Conservation (phyloP, 1,140 invertebrate species). For the Calliopsis andreniformis region DNA sequence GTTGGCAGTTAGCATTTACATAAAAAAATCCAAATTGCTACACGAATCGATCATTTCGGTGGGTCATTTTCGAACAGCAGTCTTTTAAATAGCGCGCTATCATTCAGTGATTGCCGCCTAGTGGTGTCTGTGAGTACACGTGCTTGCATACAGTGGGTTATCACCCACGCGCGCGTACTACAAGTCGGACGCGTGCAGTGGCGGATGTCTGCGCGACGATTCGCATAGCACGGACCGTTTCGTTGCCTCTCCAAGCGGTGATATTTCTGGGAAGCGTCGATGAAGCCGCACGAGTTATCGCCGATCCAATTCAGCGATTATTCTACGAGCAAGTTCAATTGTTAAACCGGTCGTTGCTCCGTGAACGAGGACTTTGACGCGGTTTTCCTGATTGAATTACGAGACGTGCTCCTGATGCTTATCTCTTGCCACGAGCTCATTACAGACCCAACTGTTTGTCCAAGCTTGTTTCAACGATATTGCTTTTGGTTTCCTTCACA, state of each 20-base stretch:
- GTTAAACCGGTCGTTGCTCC: constrained; percentile 59
- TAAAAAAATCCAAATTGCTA: no score
- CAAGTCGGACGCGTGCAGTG: constrained; percentile 40
- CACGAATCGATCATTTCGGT: neutral
- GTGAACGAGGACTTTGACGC: constrained; percentile 27
- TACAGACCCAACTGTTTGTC: neutral
- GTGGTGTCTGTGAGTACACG: constrained; percentile 37
- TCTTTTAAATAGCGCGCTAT: neutral
- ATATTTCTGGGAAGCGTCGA: constrained; percentile 38
- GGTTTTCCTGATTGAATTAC: constrained; percentile 48
- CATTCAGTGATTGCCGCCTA: constrained; percentile 5
- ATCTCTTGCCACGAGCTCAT: constrained; percentile 6
- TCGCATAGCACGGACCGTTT: neutral
- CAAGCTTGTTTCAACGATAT: neutral
- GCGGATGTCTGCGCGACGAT: constrained; percentile 1
- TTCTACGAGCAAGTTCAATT: constrained; percentile 53
- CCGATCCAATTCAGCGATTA: constrained; percentile 61
- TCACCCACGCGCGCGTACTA: constrained; percentile 45
- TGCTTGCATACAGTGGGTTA: constrained; percentile 34
- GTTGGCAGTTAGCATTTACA: no score
- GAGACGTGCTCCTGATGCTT: constrained; percentile 12
- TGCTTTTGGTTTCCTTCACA: neutral
- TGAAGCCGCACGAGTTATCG: constrained; percentile 50
- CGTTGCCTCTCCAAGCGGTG: neutral
- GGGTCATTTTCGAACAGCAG: neutral